phyloP scores from a whole-genome alignment of 2,113 vertebrate genomes.

The Alethe castanea region DNA sequence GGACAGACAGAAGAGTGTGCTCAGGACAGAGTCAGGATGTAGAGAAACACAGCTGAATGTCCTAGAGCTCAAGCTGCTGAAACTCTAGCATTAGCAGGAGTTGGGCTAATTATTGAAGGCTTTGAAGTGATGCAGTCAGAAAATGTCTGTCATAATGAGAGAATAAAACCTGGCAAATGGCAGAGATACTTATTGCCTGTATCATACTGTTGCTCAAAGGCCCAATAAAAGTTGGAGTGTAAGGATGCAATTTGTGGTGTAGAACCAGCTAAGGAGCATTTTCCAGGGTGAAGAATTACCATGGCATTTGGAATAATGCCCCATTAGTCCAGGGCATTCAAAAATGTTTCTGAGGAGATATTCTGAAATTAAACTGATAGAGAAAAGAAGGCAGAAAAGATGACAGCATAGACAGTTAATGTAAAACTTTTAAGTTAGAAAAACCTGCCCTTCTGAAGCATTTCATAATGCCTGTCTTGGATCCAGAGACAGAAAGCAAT shows the following conservation, averaged over 20 bases:
- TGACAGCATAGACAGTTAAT: neutral
- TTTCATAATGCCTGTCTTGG: neutral
- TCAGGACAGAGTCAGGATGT: accelerated
- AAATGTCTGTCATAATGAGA: neutral
- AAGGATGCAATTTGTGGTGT: neutral
- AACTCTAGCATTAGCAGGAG: neutral
- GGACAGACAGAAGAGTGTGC: neutral
- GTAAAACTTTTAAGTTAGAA: neutral
- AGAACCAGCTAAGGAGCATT: neutral
- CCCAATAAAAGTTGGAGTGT: neutral
- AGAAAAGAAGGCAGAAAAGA: neutral
- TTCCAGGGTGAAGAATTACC: neutral
- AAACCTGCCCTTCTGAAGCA: neutral
- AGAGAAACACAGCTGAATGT: neutral
- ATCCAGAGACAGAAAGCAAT: neutral
- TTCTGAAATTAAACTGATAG: neutral
- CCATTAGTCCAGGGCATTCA: neutral
- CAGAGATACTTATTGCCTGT: neutral
- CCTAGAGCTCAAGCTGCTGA: neutral
- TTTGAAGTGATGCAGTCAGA: neutral
- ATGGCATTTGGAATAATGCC: neutral
- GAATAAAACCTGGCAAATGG: neutral
- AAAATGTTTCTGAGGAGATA: neutral
- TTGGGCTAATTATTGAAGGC: neutral
- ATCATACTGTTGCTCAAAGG: neutral